Percentiles rank a stretch among this genome's conserved stretches.
phyloP scores from a whole-genome alignment of 1,140 invertebrate genomes.

The Oryctes rhinoceros region DNA sequence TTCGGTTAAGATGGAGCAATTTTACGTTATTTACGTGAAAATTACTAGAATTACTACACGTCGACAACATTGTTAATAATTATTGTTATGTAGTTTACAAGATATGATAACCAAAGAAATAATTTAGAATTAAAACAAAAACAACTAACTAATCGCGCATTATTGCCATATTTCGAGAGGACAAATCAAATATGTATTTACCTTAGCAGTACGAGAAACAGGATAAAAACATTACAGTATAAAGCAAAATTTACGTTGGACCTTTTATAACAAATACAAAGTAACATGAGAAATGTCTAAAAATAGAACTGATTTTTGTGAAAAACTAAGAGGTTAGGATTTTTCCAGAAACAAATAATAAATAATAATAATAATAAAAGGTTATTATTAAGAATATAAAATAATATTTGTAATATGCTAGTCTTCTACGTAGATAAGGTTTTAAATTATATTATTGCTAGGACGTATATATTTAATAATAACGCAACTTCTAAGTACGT shows the following conservation, averaged over 20 bases:
- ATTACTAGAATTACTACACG: constrained; percentile 3
- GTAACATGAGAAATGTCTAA: not conserved
- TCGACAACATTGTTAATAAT: constrained; percentile 31
- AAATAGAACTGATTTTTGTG: constrained; percentile 35
- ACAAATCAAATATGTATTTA: constrained; percentile 1
- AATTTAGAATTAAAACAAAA: constrained; percentile 22
- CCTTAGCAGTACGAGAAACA: not conserved
- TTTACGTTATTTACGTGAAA: not conserved
- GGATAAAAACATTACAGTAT: not conserved
- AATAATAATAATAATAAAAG: not conserved
- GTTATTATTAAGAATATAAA: constrained; percentile 31
- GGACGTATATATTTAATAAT: constrained; percentile 2
- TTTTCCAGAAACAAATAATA: constrained; percentile 13
- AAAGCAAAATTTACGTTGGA: not conserved
- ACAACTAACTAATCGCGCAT: not conserved
- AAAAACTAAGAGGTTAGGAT: constrained; percentile 35
- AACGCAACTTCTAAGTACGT: constrained; percentile 7
- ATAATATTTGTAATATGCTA: constrained; percentile 41
- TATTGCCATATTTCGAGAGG: not conserved
- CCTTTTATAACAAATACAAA: not conserved
- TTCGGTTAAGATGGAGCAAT: not conserved
- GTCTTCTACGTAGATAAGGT: constrained; percentile 37
- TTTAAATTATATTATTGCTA: constrained; percentile 25
- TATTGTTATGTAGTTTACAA: constrained; percentile 36
- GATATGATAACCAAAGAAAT: constrained; percentile 5